Evolutionary conservation across 2,113 vertebrate species (phyloP).

Genomic region (Tragelaphus scriptus): DNA sequence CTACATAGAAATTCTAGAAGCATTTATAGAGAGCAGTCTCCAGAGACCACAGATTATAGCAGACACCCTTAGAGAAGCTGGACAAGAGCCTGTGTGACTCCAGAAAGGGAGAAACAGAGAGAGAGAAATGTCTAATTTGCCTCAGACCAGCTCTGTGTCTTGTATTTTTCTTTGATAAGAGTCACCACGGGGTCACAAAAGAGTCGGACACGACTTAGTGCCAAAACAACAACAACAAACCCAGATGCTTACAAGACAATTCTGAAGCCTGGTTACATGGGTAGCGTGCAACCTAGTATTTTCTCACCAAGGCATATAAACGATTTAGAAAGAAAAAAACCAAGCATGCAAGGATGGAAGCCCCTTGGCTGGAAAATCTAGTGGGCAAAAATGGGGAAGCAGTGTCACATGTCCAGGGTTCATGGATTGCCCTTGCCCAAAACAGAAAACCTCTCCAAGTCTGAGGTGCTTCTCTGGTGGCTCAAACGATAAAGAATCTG

Average conservation of each 20-base stretch:
- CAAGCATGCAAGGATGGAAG: background rate
- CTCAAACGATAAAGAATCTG: background rate
- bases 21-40: background rate
- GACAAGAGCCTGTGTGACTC: background rate
- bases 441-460: background rate
- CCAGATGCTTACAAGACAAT: background rate
- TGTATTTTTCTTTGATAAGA: background rate
- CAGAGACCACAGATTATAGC: background rate
- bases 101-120: background rate
- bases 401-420: background rate
- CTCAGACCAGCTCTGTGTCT: background rate
- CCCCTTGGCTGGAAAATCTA: background rate
- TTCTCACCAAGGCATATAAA: background rate
- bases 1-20: background rate
- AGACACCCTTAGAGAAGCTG: background rate
- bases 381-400: background rate
- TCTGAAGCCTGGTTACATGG: background rate
- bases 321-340: background rate
- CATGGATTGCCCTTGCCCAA: background rate
- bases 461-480: background rate
- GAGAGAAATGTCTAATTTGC: background rate
- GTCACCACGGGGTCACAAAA: background rate
- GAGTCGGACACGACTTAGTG: background rate
- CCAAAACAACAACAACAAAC: background rate
- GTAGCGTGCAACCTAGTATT: background rate